Percentiles rank a stretch among this genome's conserved stretches.
These are phyloP conservation scores for Chymomyza procnemis DNA, from an alignment of 2,888 invertebrate genomes.

Conservation along the genomic window DNA sequence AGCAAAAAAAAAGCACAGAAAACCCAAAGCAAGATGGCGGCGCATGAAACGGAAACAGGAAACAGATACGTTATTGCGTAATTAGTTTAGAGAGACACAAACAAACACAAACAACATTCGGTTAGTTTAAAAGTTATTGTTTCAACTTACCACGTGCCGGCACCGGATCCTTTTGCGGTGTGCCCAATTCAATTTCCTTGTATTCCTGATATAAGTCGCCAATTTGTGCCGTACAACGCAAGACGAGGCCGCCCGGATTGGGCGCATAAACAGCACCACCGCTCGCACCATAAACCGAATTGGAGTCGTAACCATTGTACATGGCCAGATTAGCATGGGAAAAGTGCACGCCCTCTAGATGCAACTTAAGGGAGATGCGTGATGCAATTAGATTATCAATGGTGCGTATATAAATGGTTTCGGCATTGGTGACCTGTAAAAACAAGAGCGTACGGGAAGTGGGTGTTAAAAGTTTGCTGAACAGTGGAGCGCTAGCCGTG, in stretches of 20 bases:
- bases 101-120: background rate
- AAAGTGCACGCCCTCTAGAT: constrained; percentile 78
- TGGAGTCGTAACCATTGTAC: constrained; percentile 57
- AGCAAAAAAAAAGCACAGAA: no score
- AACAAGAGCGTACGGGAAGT: constrained; percentile 17
- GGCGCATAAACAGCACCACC: constrained; percentile 62
- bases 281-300: constrained; percentile 60
- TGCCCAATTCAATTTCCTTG: constrained; percentile 85
- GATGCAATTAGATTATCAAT: constrained; percentile 77
- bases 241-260: constrained; percentile 81
- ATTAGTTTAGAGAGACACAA: constrained; percentile 39
- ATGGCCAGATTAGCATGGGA: constrained; percentile 67
- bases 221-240: constrained; percentile 86
- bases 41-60: constrained; percentile 40
- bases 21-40: constrained; percentile 1
- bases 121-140: background rate
- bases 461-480: background rate
- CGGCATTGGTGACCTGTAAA: constrained; percentile 75
- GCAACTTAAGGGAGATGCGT: constrained; percentile 75
- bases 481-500: no score
- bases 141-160: constrained; percentile 85
- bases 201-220: constrained; percentile 84
- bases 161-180: constrained; percentile 86
- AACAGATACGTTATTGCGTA: constrained; percentile 46
- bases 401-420: constrained; percentile 76